Evolutionary conservation across 2,888 invertebrate species (phyloP).

Genomic region (Sussaba pulchella): DNA sequence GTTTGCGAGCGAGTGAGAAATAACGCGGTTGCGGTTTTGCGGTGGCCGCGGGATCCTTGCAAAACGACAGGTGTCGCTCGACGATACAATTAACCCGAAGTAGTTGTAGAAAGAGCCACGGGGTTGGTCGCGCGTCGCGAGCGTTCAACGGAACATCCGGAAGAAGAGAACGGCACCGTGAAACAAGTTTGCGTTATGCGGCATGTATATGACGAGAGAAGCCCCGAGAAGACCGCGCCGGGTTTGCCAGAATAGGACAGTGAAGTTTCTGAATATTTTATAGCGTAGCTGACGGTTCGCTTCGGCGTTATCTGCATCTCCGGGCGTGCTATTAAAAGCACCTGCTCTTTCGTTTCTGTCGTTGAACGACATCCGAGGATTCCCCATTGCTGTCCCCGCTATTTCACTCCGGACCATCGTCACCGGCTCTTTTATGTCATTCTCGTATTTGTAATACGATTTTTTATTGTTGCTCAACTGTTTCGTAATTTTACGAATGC

Average conservation of each 20-base stretch:
- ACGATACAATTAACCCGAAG: conserved; percentile 69
- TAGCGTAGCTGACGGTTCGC: conserved; percentile 48
- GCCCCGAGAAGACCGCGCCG: conserved; percentile 44
- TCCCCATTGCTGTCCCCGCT: conserved; percentile 8
- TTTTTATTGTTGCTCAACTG: not conserved
- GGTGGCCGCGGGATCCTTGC: not conserved
- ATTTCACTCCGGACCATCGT: not conserved
- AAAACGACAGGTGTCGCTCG: conserved; percentile 71
- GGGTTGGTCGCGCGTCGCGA: conserved; percentile 19
- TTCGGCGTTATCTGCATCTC: conserved; percentile 65
- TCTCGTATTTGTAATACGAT: not conserved
- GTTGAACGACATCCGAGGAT: conserved; percentile 49
- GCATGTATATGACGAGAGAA: too few species aligned
- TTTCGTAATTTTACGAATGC: too few species aligned
- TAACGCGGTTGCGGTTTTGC: not conserved
- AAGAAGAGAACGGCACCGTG: conserved; percentile 59
- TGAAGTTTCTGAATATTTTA: conserved; percentile 73
- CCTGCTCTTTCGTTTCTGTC: conserved; percentile 56
- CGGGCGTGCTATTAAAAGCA: conserved; percentile 68
- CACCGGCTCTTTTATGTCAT: not conserved
- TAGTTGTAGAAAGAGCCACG: conserved; percentile 21
- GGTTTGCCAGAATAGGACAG: conserved; percentile 70
- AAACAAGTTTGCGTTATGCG: conserved; percentile 39
- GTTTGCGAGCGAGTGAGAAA: not conserved
- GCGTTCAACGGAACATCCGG: conserved; percentile 67